phyloP scores from a whole-genome alignment of 2,888 invertebrate genomes.

The Hypselothyrea guttata region DNA sequence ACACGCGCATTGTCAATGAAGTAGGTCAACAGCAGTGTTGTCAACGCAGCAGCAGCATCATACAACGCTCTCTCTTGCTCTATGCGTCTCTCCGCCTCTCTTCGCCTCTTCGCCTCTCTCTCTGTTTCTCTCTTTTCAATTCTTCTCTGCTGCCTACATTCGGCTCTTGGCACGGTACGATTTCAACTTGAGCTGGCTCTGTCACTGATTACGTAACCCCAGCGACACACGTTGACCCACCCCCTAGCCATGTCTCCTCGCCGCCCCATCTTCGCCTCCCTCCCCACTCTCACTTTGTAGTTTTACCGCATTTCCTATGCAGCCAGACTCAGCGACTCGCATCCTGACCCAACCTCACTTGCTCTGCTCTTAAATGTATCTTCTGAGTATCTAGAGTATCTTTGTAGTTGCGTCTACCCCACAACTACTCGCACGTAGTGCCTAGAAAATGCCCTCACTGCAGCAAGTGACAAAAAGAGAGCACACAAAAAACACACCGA shows the following conservation, averaged over 20 bases:
- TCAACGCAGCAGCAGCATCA: slow-evolving; percentile 26
- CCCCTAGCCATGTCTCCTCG: neutral
- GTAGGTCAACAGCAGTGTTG: slow-evolving; percentile 66
- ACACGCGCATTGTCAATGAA: slow-evolving; percentile 61
- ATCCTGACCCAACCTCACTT: too few relatives aligned
- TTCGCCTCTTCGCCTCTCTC: slow-evolving; percentile 13
- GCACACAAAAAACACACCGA: slow-evolving; percentile 14
- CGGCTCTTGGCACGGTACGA: neutral
- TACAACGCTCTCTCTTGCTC: slow-evolving; percentile 11
- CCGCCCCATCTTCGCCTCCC: neutral
- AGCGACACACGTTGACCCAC: slow-evolving; percentile 37
- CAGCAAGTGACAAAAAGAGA: slow-evolving; percentile 6
- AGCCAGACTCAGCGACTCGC: slow-evolving; percentile 25
- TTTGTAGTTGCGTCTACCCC: too few relatives aligned
- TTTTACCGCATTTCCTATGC: slow-evolving; percentile 69
- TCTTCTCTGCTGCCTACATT: too few relatives aligned
- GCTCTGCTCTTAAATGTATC: too few relatives aligned
- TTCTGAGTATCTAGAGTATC: too few relatives aligned
- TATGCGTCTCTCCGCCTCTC: slow-evolving; percentile 1
- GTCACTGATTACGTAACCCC: slow-evolving; percentile 67
- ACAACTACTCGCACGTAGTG: too few relatives aligned
- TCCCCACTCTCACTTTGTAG: neutral
- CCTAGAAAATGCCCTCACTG: too few relatives aligned
- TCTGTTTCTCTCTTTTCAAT: slow-evolving; percentile 12
- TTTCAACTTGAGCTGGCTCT: slow-evolving; percentile 34